Conservation (phyloP, 2,888 invertebrate genomes). For the Odontocolon sp. region DNA sequence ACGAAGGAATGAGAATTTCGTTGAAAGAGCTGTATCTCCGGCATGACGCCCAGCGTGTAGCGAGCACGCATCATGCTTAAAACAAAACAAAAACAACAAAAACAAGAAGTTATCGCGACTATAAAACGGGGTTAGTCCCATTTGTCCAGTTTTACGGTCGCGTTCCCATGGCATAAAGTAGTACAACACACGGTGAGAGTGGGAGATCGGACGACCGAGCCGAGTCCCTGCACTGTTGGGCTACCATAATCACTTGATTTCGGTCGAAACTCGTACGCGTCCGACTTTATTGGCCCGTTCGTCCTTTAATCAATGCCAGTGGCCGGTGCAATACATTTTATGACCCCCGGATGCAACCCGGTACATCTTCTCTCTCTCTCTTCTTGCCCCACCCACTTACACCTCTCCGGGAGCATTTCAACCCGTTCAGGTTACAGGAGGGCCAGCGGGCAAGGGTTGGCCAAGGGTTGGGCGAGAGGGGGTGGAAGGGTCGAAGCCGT, state of each 20-base stretch:
- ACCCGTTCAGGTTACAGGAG: conserved; percentile 1
- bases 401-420: background rate
- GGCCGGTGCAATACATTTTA: conserved; percentile 63
- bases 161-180: conserved; percentile 19
- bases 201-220: background rate
- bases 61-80: background rate
- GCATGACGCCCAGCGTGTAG: background rate
- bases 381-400: background rate
- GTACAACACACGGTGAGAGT: conserved; percentile 8
- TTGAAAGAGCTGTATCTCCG: background rate
- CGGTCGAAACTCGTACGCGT: conserved; percentile 49
- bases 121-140: conserved; percentile 62
- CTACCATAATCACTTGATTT: conserved; percentile 69
- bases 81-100: background rate
- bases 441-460: too few relatives aligned
- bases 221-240: background rate
- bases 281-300: conserved; percentile 66
- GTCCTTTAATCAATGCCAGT: conserved; percentile 69
- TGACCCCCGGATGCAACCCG: conserved; percentile 40
- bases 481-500: background rate
- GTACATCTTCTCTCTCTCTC: background rate
- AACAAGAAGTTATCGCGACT: conserved; percentile 58
- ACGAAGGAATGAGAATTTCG: conserved; percentile 2
- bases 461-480: background rate
- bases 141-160: conserved; percentile 63